Conservation (phyloP, 2,113 vertebrate genomes). For the Corythornis vintsioides region DNA sequence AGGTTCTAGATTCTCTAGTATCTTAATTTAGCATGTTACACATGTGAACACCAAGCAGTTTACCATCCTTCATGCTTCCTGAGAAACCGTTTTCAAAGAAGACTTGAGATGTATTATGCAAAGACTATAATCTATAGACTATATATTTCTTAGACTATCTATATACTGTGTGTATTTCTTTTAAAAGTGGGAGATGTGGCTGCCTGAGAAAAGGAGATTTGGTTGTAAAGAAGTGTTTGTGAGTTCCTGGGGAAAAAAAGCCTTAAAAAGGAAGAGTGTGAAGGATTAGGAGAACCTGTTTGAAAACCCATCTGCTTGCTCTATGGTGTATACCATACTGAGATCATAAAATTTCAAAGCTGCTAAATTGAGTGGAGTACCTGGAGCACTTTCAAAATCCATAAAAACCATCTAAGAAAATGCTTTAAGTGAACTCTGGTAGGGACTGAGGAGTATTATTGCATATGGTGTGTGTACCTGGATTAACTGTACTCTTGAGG, state of each 20-base stretch:
- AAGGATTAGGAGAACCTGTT: neutral
- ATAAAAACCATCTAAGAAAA: neutral
- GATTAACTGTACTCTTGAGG: conserved; percentile 61
- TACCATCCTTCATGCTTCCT: neutral
- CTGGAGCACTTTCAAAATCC: neutral
- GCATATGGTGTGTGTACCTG: neutral
- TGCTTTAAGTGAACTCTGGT: neutral
- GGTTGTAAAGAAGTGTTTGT: neutral
- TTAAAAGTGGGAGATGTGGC: neutral
- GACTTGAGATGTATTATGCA: neutral
- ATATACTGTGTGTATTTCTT: neutral
- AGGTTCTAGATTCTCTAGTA: neutral
- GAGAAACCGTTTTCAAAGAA: neutral
- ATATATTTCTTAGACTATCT: neutral
- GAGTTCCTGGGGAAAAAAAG: neutral
- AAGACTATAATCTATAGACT: neutral
- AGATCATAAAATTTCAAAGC: neutral
- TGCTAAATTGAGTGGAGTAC: neutral
- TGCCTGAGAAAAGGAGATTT: neutral
- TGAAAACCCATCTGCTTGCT: neutral
- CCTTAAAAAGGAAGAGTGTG: neutral
- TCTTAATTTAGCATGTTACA: neutral
- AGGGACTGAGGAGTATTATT: neutral
- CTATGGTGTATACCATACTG: neutral
- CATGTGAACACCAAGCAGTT: neutral